Conservation (phyloP, 2,888 invertebrate genomes). For the Anagyrus pseudococci region DNA sequence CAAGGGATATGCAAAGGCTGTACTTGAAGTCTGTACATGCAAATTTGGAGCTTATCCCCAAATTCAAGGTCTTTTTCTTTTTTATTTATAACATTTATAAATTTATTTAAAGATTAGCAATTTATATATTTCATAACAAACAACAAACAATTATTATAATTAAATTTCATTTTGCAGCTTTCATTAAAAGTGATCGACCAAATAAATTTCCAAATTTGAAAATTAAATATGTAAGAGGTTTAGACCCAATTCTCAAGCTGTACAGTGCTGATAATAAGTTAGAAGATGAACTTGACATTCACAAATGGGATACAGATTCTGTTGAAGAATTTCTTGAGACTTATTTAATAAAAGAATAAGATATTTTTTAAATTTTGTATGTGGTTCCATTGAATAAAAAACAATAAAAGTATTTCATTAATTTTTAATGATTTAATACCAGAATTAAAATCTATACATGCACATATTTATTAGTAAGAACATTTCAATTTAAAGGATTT, state of each 20-base stretch:
- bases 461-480: not conserved
- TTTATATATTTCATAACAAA: slow-evolving; percentile 2
- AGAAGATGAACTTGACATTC: slow-evolving; percentile 90
- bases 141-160: not conserved
- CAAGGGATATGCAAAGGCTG: slow-evolving; percentile 87
- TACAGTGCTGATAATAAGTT: slow-evolving; percentile 84
- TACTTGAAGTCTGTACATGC: slow-evolving; percentile 96
- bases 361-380: slow-evolving; percentile 3
- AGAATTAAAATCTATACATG: not conserved
- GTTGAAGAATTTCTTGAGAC: slow-evolving; percentile 95
- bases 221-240: slow-evolving; percentile 90
- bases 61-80: slow-evolving; percentile 79
- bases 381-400: not conserved
- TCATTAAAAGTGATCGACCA: slow-evolving; percentile 92
- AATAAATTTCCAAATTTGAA: slow-evolving; percentile 89
- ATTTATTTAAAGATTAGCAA: slow-evolving; percentile 3
- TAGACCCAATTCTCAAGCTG: slow-evolving; percentile 93
- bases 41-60: slow-evolving; percentile 98
- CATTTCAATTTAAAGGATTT: slow-evolving; percentile 13
- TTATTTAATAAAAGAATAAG: slow-evolving; percentile 68
- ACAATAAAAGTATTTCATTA: not conserved
- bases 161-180: slow-evolving; percentile 69
- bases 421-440: not conserved
- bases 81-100: slow-evolving; percentile 16
- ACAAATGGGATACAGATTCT: slow-evolving; percentile 98